These are phyloP conservation scores for Tinea pellionella DNA, from an alignment of 2,888 invertebrate genomes.

Conservation along the genomic window DNA sequence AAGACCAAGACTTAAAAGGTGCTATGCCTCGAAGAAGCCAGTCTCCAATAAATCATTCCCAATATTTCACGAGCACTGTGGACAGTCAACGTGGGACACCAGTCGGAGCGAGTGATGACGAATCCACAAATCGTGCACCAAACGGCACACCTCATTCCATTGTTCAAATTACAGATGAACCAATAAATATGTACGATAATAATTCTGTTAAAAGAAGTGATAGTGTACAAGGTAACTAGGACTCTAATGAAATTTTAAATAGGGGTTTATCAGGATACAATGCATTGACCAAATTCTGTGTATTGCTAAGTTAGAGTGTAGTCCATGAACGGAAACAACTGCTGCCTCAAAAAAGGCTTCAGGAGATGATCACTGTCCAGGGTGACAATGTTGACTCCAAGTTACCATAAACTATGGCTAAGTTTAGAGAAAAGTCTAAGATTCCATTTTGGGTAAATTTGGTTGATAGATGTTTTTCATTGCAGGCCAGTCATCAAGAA, in stretches of 20 bases:
- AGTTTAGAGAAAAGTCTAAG: no score
- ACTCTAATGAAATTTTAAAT: no score
- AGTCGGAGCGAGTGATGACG: constrained; percentile 64
- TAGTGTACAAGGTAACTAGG: constrained; percentile 47
- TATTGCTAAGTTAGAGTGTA: no score
- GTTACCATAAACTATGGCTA: no score
- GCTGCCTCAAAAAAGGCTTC: no score
- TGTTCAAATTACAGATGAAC: constrained; percentile 72
- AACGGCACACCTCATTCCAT: constrained; percentile 76
- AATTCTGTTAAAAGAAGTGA: constrained; percentile 55
- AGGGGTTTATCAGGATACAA: no score
- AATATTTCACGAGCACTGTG: constrained; percentile 39
- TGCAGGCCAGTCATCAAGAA: constrained; percentile 65
- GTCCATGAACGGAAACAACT: no score
- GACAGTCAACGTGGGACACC: constrained; percentile 55
- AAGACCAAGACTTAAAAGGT: constrained; percentile 63
- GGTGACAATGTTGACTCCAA: no score
- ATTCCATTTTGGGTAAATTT: no score
- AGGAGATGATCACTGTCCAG: no score
- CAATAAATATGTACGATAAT: constrained; percentile 50
- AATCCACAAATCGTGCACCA: constrained; percentile 45
- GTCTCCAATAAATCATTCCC: constrained; percentile 46
- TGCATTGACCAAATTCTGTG: no score
- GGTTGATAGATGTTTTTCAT: not conserved
- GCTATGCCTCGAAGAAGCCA: constrained; percentile 51